Conservation (phyloP, 2,113 vertebrate species). For the Copsychus sechellarum region DNA sequence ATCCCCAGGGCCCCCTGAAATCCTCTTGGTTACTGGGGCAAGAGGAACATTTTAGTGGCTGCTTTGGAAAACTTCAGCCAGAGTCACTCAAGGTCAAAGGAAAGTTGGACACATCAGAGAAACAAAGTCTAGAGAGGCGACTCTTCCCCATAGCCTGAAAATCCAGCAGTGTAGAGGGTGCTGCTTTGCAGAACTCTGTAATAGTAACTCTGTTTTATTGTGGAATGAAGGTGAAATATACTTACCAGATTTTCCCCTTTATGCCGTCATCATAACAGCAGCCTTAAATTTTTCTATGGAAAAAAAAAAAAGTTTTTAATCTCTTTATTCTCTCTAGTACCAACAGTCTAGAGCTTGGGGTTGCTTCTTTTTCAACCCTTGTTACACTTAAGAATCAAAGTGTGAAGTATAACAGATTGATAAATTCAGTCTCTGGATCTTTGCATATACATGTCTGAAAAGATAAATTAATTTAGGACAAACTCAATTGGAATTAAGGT, state of each 20-base stretch:
- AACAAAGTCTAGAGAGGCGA: background rate
- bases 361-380: background rate
- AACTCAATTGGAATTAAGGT: background rate
- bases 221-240: background rate
- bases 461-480: too few species aligned
- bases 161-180: rapidly evolving
- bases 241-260: background rate
- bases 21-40: background rate
- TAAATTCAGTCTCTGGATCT: background rate
- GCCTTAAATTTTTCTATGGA: background rate
- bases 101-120: background rate
- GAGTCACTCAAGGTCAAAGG: background rate
- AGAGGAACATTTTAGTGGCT: background rate
- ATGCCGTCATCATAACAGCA: background rate
- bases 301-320: background rate
- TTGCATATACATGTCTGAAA: background rate
- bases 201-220: background rate
- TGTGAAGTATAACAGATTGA: background rate
- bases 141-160: background rate
- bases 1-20: background rate
- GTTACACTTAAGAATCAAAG: background rate
- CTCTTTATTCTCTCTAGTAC: background rate
- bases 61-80: background rate
- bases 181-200: background rate
- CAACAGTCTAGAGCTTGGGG: background rate